phyloP scores from a whole-genome alignment of 1,140 invertebrate genomes.

The Lordiphosa collinella region DNA sequence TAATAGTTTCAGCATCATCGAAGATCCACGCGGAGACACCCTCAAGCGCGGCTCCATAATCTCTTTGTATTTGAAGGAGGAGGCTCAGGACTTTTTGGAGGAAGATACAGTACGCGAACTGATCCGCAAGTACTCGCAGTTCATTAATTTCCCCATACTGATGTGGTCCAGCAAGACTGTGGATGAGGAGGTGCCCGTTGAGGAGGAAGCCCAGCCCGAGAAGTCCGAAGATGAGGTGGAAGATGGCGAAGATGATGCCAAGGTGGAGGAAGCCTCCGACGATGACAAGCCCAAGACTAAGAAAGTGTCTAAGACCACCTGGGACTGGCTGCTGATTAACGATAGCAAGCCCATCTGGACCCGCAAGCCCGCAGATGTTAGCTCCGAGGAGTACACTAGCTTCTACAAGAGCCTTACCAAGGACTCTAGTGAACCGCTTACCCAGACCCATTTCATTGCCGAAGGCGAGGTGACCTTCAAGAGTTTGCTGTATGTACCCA shows the following conservation, averaged over 20 bases:
- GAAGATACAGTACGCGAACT: constrained; percentile 93
- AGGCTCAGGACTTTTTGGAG: constrained; percentile 97
- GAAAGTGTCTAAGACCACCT: constrained; percentile 96
- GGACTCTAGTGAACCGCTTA: constrained; percentile 91
- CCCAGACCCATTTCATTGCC: constrained; percentile 97
- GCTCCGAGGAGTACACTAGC: constrained; percentile 93
- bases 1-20: constrained; percentile 90
- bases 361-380: constrained; percentile 92
- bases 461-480: constrained; percentile 99
- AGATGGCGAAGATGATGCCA: constrained; percentile 84
- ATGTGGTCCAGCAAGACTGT: constrained; percentile 97
- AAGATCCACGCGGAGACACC: constrained; percentile 96
- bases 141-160: constrained; percentile 99
- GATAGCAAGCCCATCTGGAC: constrained; percentile 99
- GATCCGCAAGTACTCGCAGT: constrained; percentile 99
- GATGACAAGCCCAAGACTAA: constrained; percentile 93
- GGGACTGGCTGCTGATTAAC: constrained; percentile 99
- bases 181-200: constrained; percentile 90
- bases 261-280: constrained; percentile 85
- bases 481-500: constrained; percentile 95
- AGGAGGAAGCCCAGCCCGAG: constrained; percentile 79
- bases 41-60: constrained; percentile 93
- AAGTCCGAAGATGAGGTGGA: constrained; percentile 79
- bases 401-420: constrained; percentile 98
- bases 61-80: constrained; percentile 95